A percentile compares a stretch with the other conserved stretches of the same genome.
Conservation (phyloP, 2,113 vertebrate genomes). For the Saimiri boliviensis region DNA sequence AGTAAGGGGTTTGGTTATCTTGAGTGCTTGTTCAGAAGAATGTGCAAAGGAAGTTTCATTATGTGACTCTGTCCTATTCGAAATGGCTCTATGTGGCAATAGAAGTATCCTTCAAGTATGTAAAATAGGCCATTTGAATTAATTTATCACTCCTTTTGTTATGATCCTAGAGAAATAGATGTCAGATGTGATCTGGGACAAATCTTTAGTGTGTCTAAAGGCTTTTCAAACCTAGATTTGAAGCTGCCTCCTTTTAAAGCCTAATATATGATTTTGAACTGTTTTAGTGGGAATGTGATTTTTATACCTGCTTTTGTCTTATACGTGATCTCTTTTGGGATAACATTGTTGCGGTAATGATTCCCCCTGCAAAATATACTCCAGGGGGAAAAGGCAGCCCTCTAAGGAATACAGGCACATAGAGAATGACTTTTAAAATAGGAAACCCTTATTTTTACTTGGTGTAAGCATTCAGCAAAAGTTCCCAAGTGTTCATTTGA, state of each 20-base stretch:
- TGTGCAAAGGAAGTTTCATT: too few species aligned
- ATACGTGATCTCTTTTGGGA: conserved; percentile 63
- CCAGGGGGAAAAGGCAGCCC: conserved; percentile 31
- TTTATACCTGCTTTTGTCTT: conserved; percentile 61
- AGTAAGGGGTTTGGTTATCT: conserved; percentile 39
- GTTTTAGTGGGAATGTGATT: conserved; percentile 9
- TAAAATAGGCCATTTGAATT: neutral
- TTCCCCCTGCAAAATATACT: neutral
- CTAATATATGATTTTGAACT: neutral
- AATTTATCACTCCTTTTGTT: neutral
- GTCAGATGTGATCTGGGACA: conserved; percentile 10
- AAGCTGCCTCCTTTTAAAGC: neutral
- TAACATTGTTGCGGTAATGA: conserved; percentile 51
- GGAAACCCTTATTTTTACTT: conserved; percentile 63
- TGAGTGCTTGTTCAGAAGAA: accelerated
- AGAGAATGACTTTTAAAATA: conserved; percentile 35
- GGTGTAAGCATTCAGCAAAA: neutral
- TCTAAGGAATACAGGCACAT: neutral
- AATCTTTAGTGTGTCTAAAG: neutral
- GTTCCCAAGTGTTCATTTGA: neutral
- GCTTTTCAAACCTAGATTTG: neutral
- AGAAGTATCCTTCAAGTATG: neutral
- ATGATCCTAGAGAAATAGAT: neutral
- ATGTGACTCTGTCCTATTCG: neutral
- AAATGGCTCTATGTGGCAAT: neutral